Base-by-base conservation (phyloP, 2,797 vertebrate species). In the Parauchenoglanis ngamensis region DNA sequence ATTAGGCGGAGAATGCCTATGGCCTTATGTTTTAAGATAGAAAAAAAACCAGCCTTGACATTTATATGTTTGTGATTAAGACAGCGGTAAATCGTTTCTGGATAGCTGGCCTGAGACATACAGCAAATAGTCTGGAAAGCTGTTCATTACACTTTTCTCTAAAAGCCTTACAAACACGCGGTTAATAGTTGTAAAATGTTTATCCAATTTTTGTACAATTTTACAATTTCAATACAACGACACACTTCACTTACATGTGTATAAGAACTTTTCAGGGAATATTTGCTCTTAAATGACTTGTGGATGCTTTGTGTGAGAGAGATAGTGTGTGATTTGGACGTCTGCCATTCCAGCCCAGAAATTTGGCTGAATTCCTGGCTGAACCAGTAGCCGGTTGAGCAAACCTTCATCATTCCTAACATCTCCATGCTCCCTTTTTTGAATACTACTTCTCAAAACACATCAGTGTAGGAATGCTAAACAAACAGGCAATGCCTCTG, bases 401-500 rank as follows among this genome's bases (percentile, higher is more conserved):
- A 90, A 86, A 85, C 92, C 94, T 92, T 79, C 89, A 91, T 91
- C 90, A 89, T 84, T 88, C 67, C 85, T 90, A 90, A 94, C 93
- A 83, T 87, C 90, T 89, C 57, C 68, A 73, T 76, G 19, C 86
- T 49, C 76, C 81, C 70, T 75, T 85, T 87, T 2, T 61, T 89
- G 73, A 87, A 89, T 93, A 92, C 93, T 86, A 93, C 92, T 89
- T 93, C 89, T 95, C 90, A 93, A 93, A 95, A 94, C 94, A 94
- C 88, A 88, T 86, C 28, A 10, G 68, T 91, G 73, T 54, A 92
- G 94, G 94, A 95, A 95, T 94, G 94, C 93, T 86, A 94, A 95
- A 95, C 95, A 94, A 93, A 92, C 85, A 88, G 85, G 56, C 85
- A 8, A 68, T 90, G 91, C 67, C 83, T 91, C 91, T 89, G 88